Conservation (phyloP, 53 echinoderm and acorn worm species). For the Holothuria scabra region DNA sequence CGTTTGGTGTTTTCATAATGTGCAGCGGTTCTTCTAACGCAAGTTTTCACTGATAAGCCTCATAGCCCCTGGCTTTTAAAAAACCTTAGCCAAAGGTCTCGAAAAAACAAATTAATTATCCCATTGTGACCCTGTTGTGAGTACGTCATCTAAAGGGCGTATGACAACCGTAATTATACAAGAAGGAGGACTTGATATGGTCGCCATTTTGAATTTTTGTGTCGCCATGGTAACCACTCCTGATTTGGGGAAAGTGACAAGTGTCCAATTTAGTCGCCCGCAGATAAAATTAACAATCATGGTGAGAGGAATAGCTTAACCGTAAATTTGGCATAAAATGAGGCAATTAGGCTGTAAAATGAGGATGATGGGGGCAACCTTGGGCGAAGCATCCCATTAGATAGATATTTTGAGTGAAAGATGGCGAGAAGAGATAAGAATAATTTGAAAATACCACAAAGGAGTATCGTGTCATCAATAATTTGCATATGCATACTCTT, state of each 20-base stretch:
- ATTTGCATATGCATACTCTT: neutral
- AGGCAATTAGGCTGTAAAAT: constrained; percentile 21
- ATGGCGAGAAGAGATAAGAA: constrained; percentile 6
- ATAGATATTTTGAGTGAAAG: neutral
- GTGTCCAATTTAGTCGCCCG: constrained; percentile 31
- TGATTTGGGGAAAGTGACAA: constrained; percentile 3
- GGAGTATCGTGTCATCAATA: neutral
- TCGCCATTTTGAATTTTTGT: too few species aligned
- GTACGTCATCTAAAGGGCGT: neutral
- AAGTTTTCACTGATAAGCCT: too few species aligned
- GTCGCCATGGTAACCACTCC: too few species aligned
- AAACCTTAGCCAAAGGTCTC: neutral
- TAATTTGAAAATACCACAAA: neutral
- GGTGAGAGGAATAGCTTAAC: constrained; percentile 11
- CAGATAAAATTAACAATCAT: constrained; percentile 32
- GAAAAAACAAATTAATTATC: constrained; percentile 38
- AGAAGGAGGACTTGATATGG: neutral
- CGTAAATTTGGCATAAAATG: constrained; percentile 16
- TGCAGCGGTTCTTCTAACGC: too few species aligned
- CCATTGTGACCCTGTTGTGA: neutral
- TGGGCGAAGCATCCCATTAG: constrained; percentile 31
- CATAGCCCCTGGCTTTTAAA: too few species aligned
- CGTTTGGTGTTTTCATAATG: too few species aligned
- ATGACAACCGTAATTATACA: constrained; percentile 1
- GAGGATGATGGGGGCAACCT: constrained; percentile 3